Percentiles rank a stretch among this genome's conserved stretches.
phyloP scores from a whole-genome alignment of 2,113 vertebrate species.

The Caracal caracal region DNA sequence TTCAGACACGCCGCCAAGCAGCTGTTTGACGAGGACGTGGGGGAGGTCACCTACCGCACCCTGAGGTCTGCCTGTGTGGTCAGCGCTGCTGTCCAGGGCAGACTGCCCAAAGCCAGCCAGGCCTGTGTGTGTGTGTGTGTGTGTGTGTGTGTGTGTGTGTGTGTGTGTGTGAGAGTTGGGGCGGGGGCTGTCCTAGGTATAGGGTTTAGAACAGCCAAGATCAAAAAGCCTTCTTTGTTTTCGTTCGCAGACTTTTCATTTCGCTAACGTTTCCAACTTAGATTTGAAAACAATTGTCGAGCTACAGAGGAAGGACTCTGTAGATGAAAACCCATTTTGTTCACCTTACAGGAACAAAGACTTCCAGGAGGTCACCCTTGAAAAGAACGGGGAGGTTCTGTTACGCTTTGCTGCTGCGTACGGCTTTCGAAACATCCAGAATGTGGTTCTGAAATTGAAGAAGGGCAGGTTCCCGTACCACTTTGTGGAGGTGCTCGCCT shows the following conservation, averaged over 20 bases:
- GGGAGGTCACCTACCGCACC: slow-evolving; percentile 92
- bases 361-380: slow-evolving; percentile 95
- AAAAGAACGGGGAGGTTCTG: slow-evolving; percentile 93
- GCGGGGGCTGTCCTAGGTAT: accelerated
- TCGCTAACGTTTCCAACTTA: not conserved
- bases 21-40: slow-evolving; percentile 92
- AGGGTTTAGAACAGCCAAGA: not conserved
- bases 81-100: not conserved
- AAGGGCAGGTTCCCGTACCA: slow-evolving; percentile 94
- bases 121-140: accelerated
- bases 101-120: accelerated
- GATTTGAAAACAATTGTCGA: not conserved
- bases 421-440: slow-evolving; percentile 97
- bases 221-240: too few species aligned
- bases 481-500: slow-evolving; percentile 96
- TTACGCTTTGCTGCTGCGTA: slow-evolving; percentile 95
- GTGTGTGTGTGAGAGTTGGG: accelerated
- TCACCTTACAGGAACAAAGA: slow-evolving; percentile 92
- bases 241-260: not conserved
- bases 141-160: accelerated
- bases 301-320: not conserved
- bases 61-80: slow-evolving; percentile 84
- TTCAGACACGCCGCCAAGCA: slow-evolving; percentile 95
- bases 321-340: not conserved
- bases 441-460: slow-evolving; percentile 93